Evolutionary conservation across 2,797 vertebrate genomes (phyloP).

Genomic region (Rhabdomys pumilio): DNA sequence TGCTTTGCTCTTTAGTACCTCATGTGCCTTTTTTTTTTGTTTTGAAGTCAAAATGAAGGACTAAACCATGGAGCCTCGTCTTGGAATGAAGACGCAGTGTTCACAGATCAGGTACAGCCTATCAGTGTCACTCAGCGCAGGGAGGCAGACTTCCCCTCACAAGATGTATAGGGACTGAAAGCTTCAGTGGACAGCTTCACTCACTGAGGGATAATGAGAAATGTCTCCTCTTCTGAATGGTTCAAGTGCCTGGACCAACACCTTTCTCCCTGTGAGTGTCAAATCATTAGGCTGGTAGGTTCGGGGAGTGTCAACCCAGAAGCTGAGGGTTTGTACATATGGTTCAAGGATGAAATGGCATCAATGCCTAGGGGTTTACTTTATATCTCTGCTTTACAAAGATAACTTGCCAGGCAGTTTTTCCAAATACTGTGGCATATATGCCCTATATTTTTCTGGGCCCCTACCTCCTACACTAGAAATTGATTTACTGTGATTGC

Average conservation of each 20-base stretch:
- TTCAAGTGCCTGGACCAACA: neutral
- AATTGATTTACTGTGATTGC: neutral
- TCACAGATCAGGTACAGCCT: no score
- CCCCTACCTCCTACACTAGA: no score
- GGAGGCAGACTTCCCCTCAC: neutral
- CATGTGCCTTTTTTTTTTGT: neutral
- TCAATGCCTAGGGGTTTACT: neutral
- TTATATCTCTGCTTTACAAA: neutral
- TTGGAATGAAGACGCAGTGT: neutral
- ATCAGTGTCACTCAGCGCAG: neutral
- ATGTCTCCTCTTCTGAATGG: neutral
- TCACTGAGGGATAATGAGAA: neutral
- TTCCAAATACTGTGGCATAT: neutral
- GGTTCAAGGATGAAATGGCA: neutral
- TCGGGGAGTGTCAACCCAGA: neutral
- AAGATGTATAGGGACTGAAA: neutral
- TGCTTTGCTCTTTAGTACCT: neutral
- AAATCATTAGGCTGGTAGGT: neutral
- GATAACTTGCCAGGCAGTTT: neutral
- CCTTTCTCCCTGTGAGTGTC: neutral
- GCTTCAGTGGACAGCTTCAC: neutral
- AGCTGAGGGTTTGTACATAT: neutral
- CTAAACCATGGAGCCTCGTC: neutral
- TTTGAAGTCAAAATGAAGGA: neutral
- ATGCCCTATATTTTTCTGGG: neutral